A percentile compares a stretch with the other conserved stretches of the same genome.
Evolutionary conservation across 2,113 vertebrate species (phyloP).

Genomic region (Microtus pennsylvanicus): DNA sequence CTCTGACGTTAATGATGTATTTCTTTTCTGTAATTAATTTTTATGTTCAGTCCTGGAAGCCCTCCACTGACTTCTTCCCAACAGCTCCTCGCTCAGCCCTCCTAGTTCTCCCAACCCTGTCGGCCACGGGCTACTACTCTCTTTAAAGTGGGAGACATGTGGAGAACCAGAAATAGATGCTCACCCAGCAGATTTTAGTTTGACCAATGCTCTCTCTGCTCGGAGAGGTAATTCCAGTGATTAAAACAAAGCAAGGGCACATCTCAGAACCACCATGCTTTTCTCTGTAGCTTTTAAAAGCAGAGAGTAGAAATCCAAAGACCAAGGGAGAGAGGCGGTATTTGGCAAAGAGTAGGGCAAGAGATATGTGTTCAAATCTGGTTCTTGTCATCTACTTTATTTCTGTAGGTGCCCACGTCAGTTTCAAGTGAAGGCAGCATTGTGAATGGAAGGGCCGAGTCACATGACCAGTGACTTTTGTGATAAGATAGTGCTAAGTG

Average conservation of each 20-base stretch:
- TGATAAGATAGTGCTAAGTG: not conserved
- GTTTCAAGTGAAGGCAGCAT: not conserved
- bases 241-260: not conserved
- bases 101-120: not conserved
- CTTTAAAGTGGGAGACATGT: not conserved
- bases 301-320: not conserved
- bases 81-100: slow-evolving; percentile 67
- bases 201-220: not conserved
- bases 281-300: not conserved
- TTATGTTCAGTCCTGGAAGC: slow-evolving; percentile 78
- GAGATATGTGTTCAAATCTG: not conserved
- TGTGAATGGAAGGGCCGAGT: not conserved
- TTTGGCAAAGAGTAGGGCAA: not conserved
- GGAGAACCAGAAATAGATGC: not conserved
- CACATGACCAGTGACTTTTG: not conserved
- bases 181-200: not conserved
- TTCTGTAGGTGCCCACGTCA: not conserved
- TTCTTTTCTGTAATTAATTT: slow-evolving; percentile 87
- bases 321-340: not conserved
- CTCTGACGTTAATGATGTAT: slow-evolving; percentile 83
- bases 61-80: slow-evolving; percentile 71
- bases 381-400: not conserved
- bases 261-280: not conserved
- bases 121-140: not conserved
- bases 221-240: not conserved